Evolutionary conservation across 1,140 invertebrate genomes (phyloP).

Genomic region (Watersipora subatra): DNA sequence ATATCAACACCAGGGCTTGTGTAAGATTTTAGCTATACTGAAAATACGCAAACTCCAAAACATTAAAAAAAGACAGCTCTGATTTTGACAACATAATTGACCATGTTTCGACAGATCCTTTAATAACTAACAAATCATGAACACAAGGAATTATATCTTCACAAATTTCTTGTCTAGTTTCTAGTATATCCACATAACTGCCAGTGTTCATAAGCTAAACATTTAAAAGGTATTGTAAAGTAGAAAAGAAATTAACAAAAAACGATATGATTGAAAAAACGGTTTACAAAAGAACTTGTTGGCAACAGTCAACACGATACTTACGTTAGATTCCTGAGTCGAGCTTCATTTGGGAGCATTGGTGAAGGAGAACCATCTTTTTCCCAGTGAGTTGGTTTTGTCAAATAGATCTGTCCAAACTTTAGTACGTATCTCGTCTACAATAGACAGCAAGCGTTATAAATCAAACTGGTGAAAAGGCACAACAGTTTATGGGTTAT

Average conservation of each 20-base stretch:
- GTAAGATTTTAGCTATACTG: no score
- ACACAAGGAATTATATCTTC: no score
- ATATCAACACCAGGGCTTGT: no score
- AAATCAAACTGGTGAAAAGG: background rate
- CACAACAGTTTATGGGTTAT: background rate
- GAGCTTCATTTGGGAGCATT: slow-evolving; percentile 98
- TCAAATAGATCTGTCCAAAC: slow-evolving; percentile 97
- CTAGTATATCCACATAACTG: background rate
- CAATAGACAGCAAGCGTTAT: slow-evolving; percentile 27
- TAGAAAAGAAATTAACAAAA: background rate
- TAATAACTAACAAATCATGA: no score
- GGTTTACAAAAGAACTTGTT: background rate
- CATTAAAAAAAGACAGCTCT: no score
- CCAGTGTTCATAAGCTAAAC: no score
- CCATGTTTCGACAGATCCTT: no score
- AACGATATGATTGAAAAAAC: background rate
- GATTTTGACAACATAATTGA: no score
- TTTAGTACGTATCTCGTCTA: slow-evolving; percentile 76
- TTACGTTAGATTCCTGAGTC: slow-evolving; percentile 48
- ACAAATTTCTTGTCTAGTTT: no score
- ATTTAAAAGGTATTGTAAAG: background rate
- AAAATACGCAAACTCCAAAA: no score
- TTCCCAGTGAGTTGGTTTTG: slow-evolving; percentile 98
- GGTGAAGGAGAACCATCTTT: slow-evolving; percentile 94
- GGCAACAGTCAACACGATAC: slow-evolving; percentile 11